These are phyloP conservation scores for Megaceryle alcyon DNA, from an alignment of 2,797 vertebrate genomes.

Conservation along the genomic window DNA sequence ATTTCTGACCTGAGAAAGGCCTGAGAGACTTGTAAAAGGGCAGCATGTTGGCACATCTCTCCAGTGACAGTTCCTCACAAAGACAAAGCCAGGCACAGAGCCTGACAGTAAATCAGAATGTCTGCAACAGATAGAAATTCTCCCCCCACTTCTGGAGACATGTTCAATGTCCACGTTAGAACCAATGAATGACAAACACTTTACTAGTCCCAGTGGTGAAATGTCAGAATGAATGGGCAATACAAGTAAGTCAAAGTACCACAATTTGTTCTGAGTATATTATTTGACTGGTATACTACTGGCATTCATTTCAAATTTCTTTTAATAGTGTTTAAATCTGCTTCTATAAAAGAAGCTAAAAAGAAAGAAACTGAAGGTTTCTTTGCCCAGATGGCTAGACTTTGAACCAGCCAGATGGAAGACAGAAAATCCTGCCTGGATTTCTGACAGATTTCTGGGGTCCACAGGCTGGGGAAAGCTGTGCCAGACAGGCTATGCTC, in stretches of 20 bases:
- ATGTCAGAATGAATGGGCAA: background rate
- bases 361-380: background rate
- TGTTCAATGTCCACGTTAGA: background rate
- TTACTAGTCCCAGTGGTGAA: background rate
- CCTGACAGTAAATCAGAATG: background rate
- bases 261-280: background rate
- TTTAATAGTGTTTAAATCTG: background rate
- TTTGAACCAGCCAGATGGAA: slow-evolving; percentile 39
- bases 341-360: background rate
- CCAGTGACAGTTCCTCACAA: background rate
- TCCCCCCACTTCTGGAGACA: background rate
- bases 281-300: background rate
- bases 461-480: background rate
- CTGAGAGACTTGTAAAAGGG: background rate
- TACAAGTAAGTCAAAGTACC: background rate
- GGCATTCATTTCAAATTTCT: background rate
- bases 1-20: background rate
- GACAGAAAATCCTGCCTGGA: background rate
- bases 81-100: background rate
- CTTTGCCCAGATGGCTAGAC: slow-evolving; percentile 31
- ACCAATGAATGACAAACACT: background rate
- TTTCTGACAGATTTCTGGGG: slow-evolving; percentile 34
- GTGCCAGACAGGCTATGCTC: background rate
- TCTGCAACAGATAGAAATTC: background rate
- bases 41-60: background rate